Evolutionary conservation across 2,113 vertebrate species (phyloP).

Genomic region (Nettapus auritus): DNA sequence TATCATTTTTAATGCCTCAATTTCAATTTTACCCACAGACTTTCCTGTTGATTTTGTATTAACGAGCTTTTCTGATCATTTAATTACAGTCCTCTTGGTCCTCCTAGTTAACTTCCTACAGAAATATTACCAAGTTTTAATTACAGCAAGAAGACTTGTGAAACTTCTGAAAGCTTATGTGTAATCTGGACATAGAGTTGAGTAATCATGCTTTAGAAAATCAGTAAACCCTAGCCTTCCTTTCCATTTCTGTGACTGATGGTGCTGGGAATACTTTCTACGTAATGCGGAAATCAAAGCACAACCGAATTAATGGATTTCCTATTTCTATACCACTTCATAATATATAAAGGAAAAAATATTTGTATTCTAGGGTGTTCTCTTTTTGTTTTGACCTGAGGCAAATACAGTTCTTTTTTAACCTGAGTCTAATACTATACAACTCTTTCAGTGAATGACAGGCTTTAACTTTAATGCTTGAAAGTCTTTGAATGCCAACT

Average conservation of each 20-base stretch:
- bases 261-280: not conserved
- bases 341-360: not conserved
- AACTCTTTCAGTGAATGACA: not conserved
- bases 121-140: not conserved
- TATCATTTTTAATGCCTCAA: not conserved
- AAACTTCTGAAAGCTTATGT: not conserved
- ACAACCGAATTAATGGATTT: slow-evolving; percentile 8
- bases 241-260: not conserved
- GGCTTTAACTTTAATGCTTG: not conserved
- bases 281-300: not conserved
- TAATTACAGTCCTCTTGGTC: not conserved
- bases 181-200: not conserved
- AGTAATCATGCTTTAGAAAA: not conserved
- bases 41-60: not conserved
- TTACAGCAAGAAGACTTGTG: not conserved
- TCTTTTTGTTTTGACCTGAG: not conserved
- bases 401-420: not conserved
- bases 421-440: not conserved
- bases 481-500: not conserved
- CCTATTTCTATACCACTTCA: not conserved
- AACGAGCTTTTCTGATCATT: not conserved
- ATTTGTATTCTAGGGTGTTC: not conserved
- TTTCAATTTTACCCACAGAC: not conserved
- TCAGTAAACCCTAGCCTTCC: not conserved
- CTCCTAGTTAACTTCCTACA: not conserved